phyloP scores from a whole-genome alignment of 2,113 vertebrate species.

The Emydocephalus ijimae region DNA sequence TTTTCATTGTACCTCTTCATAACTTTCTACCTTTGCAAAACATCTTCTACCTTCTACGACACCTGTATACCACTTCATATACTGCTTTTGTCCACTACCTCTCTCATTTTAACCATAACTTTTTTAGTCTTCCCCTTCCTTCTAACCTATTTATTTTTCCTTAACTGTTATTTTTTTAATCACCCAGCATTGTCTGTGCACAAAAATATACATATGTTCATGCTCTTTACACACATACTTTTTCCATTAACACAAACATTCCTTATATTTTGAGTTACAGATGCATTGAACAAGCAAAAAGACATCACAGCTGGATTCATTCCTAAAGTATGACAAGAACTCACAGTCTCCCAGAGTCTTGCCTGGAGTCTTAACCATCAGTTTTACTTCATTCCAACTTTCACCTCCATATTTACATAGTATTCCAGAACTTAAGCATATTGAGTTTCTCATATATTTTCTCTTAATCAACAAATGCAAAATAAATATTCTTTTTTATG shows the following conservation, averaged over 20 bases:
- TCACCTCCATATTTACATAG: not conserved
- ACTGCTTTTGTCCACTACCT: not conserved
- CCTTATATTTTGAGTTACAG: not conserved
- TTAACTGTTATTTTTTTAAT: not conserved
- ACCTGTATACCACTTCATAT: not conserved
- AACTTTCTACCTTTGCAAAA: not conserved
- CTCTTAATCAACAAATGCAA: not conserved
- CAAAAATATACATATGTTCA: not conserved
- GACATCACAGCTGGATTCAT: not conserved
- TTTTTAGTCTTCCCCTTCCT: not conserved
- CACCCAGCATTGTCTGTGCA: not conserved
- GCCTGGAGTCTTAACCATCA: not conserved
- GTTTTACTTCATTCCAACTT: not conserved
- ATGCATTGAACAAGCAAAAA: not conserved
- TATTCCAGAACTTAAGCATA: not conserved
- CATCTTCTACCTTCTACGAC: not conserved
- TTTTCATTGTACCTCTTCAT: not conserved
- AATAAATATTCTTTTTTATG: not conserved
- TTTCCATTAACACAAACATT: not conserved
- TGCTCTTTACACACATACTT: not conserved
- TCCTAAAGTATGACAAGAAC: not conserved
- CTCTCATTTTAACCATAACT: not conserved
- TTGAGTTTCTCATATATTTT: not conserved
- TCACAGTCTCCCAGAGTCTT: not conserved
- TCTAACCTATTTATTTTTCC: not conserved